Percentiles rank a stretch among this genome's conserved stretches.
Evolutionary conservation across 1,140 invertebrate species (phyloP).

Genomic region (Condylostylus longicornis): DNA sequence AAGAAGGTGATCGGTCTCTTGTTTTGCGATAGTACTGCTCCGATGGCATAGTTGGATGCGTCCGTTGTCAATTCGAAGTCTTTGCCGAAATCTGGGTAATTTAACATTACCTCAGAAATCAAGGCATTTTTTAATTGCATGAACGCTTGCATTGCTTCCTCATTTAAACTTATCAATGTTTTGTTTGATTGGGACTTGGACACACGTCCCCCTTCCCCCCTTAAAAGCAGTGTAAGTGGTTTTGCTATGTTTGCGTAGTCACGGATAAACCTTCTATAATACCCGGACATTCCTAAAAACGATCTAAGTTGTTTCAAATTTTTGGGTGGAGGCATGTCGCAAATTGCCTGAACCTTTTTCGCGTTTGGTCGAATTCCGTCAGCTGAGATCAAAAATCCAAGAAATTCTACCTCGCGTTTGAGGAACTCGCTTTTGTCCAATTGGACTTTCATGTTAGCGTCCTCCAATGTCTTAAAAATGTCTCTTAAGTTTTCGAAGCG

Average conservation of each 20-base stretch:
- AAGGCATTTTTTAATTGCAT: constrained; percentile 12
- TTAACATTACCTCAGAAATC: constrained; percentile 24
- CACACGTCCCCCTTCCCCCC: constrained; percentile 6
- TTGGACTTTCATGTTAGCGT: constrained; percentile 16
- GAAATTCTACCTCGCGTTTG: constrained; percentile 12
- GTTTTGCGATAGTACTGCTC: constrained; percentile 23
- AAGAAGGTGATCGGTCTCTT: constrained; percentile 16
- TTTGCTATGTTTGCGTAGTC: constrained; percentile 13
- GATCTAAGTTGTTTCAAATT: constrained; percentile 13
- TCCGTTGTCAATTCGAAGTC: constrained; percentile 24
- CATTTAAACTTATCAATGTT: constrained; percentile 15
- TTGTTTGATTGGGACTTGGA: constrained; percentile 11
- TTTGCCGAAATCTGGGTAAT: constrained; percentile 22
- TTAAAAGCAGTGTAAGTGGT: constrained; percentile 9
- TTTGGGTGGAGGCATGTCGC: constrained; percentile 15
- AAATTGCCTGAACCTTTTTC: constrained; percentile 11
- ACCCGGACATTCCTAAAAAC: constrained; percentile 19
- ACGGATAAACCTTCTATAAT: constrained; percentile 17
- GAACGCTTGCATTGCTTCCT: constrained; percentile 14
- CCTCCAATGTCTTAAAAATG: constrained; percentile 13
- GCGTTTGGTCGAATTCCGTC: constrained; percentile 14
- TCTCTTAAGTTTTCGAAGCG: constrained; percentile 7
- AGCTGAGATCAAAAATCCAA: constrained; percentile 15
- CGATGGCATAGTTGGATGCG: constrained; percentile 18
- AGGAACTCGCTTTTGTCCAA: constrained; percentile 15